Percentiles rank a stretch among this genome's conserved stretches.
Evolutionary conservation across 2,888 invertebrate genomes (phyloP).

Genomic region (Nasonia oneida): DNA sequence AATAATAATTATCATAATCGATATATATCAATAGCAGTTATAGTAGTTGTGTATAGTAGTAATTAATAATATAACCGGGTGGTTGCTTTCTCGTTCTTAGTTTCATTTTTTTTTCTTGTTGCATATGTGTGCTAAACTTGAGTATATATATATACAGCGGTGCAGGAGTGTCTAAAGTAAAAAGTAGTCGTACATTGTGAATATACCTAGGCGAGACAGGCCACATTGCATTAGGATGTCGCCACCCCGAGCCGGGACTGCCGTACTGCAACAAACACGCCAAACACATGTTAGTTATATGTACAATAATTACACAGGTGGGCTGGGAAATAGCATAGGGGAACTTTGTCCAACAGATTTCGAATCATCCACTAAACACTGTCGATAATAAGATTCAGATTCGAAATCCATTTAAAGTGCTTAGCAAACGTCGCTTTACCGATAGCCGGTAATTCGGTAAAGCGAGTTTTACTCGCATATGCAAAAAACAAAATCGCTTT

Average conservation of each 20-base stretch:
- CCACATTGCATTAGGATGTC: slow-evolving; percentile 83
- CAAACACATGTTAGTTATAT: slow-evolving; percentile 64
- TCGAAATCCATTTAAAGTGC: not conserved
- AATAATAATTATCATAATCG: slow-evolving; percentile 11
- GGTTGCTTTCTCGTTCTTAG: slow-evolving; percentile 30
- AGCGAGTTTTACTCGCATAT: not conserved
- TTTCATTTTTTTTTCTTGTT: not conserved
- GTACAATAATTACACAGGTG: slow-evolving; percentile 8
- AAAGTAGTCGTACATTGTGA: slow-evolving; percentile 57
- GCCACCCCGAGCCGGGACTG: slow-evolving; percentile 93
- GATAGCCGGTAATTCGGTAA: slow-evolving; percentile 19
- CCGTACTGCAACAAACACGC: slow-evolving; percentile 89
- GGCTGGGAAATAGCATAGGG: not conserved
- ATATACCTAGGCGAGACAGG: slow-evolving; percentile 63
- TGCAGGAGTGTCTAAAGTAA: slow-evolving; percentile 64
- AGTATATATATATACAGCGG: slow-evolving; percentile 61
- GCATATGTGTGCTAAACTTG: slow-evolving; percentile 57
- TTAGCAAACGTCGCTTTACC: slow-evolving; percentile 28
- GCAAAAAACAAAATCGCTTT: slow-evolving; percentile 1
- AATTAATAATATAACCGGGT: slow-evolving; percentile 47
- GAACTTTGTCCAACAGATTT: not conserved
- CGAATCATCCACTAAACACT: not conserved
- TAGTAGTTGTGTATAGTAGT: slow-evolving; percentile 25
- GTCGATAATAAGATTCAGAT: not conserved
- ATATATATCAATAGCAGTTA: slow-evolving; percentile 20